Evolutionary conservation across 1,140 invertebrate genomes (phyloP).

Genomic region (Habropoda laboriosa): DNA sequence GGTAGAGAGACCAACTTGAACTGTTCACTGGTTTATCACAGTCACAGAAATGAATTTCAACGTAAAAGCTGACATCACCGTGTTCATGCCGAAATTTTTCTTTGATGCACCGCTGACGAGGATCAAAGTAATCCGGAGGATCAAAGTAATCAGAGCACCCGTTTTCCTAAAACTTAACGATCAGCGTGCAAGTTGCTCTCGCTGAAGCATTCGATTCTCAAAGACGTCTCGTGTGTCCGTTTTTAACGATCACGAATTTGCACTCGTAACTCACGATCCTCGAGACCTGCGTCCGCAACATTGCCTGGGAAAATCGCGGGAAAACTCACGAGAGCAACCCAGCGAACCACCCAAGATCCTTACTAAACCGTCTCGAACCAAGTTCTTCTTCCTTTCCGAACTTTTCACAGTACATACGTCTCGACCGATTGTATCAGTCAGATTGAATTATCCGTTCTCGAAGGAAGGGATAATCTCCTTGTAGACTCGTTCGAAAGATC

Average conservation of each 20-base stretch:
- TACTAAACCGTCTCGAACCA: neutral
- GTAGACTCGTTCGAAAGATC: neutral
- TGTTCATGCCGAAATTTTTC: neutral
- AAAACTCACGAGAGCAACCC: neutral
- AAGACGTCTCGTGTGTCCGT: neutral
- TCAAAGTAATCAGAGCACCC: conserved; percentile 29
- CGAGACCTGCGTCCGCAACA: no score
- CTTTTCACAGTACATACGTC: neutral
- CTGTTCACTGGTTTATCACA: neutral
- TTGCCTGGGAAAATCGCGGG: conserved; percentile 12
- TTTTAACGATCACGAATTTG: neutral
- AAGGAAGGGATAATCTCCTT: no score
- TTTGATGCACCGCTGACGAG: neutral
- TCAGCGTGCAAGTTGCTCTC: neutral
- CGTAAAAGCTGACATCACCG: neutral
- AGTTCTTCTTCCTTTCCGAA: neutral
- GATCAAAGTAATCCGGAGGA: neutral
- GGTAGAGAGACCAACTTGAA: neutral
- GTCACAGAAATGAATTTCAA: neutral
- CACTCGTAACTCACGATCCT: neutral
- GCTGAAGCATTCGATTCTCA: neutral
- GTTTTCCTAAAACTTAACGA: conserved; percentile 3
- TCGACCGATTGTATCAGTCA: neutral
- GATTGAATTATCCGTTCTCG: neutral
- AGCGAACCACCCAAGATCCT: no score